Evolutionary conservation across 2,113 vertebrate species (phyloP).

Genomic region (Struthio camelus): DNA sequence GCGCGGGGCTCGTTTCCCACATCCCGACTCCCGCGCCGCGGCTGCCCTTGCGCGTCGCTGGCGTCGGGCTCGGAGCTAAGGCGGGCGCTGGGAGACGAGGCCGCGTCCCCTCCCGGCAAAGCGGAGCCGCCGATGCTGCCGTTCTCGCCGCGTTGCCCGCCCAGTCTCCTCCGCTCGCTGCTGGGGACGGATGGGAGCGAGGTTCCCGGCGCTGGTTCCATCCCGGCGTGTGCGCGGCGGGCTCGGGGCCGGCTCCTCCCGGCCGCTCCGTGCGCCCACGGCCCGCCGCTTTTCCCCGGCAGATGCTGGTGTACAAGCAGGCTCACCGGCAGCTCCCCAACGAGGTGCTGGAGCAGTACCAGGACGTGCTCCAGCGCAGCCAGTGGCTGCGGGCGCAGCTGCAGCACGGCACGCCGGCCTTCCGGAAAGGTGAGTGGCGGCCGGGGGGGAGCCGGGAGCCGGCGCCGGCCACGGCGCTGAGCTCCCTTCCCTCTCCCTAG

Average conservation of each 20-base stretch:
- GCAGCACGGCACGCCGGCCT: constrained; percentile 74
- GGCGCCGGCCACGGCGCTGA: no score
- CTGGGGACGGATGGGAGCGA: background rate
- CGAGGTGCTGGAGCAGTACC: constrained; percentile 81
- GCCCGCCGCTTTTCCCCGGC: background rate
- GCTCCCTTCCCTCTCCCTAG: constrained; percentile 48
- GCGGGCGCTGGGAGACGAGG: background rate
- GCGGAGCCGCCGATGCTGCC: no score
- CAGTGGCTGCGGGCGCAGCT: constrained; percentile 88
- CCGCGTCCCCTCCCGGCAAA: background rate
- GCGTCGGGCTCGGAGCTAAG: no score
- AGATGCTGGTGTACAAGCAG: constrained; percentile 82
- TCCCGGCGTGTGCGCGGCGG: no score
- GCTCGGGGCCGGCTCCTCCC: background rate
- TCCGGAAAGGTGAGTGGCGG: constrained; percentile 75
- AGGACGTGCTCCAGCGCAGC: constrained; percentile 79
- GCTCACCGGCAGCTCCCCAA: constrained; percentile 75
- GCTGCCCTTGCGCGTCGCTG: no score
- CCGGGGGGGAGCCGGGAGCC: no score
- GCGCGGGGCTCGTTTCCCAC: background rate
- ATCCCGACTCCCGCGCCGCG: no score
- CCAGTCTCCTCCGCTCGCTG: no score
- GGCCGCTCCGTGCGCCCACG: background rate
- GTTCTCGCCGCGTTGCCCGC: no score
- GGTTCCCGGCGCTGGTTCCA: background rate